Conservation (phyloP, 2,797 vertebrate species). For the Furcifer pardalis region DNA sequence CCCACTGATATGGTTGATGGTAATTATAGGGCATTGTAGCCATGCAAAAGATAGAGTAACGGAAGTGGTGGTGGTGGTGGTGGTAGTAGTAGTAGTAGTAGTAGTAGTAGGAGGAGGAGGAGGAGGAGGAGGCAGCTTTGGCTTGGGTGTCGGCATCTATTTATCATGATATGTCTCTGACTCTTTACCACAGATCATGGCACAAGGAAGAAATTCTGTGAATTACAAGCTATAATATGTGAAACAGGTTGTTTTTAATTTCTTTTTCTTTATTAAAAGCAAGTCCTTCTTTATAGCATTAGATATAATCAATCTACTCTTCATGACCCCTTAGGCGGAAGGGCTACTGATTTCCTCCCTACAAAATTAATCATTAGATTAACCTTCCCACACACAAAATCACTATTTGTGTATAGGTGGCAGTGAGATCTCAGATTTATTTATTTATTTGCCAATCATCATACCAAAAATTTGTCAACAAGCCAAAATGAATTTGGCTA, state of each 20-base stretch:
- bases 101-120: too few species aligned
- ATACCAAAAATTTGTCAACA: constrained; percentile 9
- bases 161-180: not conserved
- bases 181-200: not conserved
- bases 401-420: not conserved
- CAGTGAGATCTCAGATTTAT: constrained; percentile 44
- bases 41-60: too few species aligned
- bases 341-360: not conserved
- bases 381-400: not conserved
- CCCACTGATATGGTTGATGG: not conserved
- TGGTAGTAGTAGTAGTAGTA: too few species aligned
- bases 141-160: not conserved
- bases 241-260: not conserved
- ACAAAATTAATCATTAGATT: constrained; percentile 32
- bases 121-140: too few species aligned
- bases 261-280: not conserved
- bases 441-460: constrained; percentile 33
- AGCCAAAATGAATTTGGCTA: constrained; percentile 28
- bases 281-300: not conserved
- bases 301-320: not conserved
- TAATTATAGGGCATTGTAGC: constrained; percentile 6
- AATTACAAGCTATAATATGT: not conserved
- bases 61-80: too few species aligned
- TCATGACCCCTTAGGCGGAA: not conserved
- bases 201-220: not conserved